Percentiles rank a stretch among this genome's conserved stretches.
phyloP scores from a whole-genome alignment of 2,888 invertebrate genomes.

The Hecatera dysodea region DNA sequence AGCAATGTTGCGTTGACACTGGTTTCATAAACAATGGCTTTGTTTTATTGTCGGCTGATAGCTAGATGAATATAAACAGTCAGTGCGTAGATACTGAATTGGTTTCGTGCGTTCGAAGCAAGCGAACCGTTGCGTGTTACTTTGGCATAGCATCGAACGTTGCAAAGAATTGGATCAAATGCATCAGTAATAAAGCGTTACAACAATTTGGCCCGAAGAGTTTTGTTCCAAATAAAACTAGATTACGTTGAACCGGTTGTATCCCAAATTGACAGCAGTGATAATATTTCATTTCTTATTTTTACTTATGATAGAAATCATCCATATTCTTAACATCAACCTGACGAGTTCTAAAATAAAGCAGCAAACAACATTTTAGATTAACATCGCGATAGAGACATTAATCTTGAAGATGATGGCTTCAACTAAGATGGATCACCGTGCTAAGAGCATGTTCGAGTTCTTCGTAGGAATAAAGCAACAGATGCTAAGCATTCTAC shows the following conservation, averaged over 20 bases:
- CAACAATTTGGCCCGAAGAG: constrained; percentile 19
- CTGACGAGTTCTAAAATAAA: constrained; percentile 61
- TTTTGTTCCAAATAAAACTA: constrained; percentile 41
- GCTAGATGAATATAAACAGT: constrained; percentile 60
- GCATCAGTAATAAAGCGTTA: constrained; percentile 28
- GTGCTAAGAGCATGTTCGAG: constrained; percentile 44
- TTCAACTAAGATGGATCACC: constrained; percentile 66
- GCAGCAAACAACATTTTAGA: constrained; percentile 59
- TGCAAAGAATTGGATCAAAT: constrained; percentile 41
- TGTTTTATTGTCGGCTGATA: constrained; percentile 72
- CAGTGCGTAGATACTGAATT: constrained; percentile 47
- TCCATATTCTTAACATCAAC: constrained; percentile 48
- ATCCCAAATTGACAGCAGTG: constrained; percentile 42
- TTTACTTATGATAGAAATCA: constrained; percentile 39
- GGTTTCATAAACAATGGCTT: constrained; percentile 80
- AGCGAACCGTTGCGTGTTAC: constrained; percentile 40
- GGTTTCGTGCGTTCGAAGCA: constrained; percentile 29
- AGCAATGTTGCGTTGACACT: constrained; percentile 78
- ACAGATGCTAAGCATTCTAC: constrained; percentile 69
- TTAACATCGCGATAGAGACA: constrained; percentile 64
- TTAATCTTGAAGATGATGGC: constrained; percentile 66
- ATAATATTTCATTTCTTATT: constrained; percentile 54
- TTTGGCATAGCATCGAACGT: constrained; percentile 25
- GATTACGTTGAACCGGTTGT: constrained; percentile 16
- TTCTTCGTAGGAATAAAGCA: constrained; percentile 55